Evolutionary conservation across 2,113 vertebrate species (phyloP), one percentile per base, ranked within the genome.

Genomic region (Notiomystis cincta): DNA sequence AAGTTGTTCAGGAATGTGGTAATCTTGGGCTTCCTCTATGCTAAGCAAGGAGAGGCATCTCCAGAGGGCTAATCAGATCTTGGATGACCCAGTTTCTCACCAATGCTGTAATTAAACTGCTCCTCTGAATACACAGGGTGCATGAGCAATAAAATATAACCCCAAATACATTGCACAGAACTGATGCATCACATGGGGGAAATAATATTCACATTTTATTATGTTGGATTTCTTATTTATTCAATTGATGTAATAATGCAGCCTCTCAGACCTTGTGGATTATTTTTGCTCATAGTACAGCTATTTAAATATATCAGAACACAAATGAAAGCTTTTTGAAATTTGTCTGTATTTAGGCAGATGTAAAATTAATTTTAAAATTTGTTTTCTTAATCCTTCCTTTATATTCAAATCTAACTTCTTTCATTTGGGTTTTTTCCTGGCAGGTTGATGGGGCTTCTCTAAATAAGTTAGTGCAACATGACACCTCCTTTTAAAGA

Each of bases 31-130:
- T 77, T 82, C 78, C 50, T 77, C 57, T 62, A 0, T 33, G 4
- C 40, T 37, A 4, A 91, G 70, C 56, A 62, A 88, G 79, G 54
- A 92, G 95, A 81, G 47, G 38, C 90, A 58, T 73, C 82, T 95
- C 92, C 47, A 28, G 82, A 66, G 82, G 76, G 64, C 90, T 95
- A 57, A 95, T 94, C 86, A 90, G 94, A 86, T 95, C 67, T 73
- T 50, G 5, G 19, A 3, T 92, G 96, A 92, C 95, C 94, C 95
- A 93, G 54, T 95, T 97, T 90, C 88, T 88, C 31, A 42, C 42
- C 79, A 70, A 4, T 66, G 66, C 45, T 90, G 79, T 86, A 90
- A 94, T 94, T 85, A 90, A 88, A 80, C 42, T 2, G 22, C 79
- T 40, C 15, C 31, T 77, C 15, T 79, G 60, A 73, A 73, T 80